A percentile compares a stretch with the other conserved stretches of the same genome.
These are phyloP conservation scores for Pelosia muscerda DNA, from an alignment of 2,888 invertebrate genomes.

Conservation along the genomic window DNA sequence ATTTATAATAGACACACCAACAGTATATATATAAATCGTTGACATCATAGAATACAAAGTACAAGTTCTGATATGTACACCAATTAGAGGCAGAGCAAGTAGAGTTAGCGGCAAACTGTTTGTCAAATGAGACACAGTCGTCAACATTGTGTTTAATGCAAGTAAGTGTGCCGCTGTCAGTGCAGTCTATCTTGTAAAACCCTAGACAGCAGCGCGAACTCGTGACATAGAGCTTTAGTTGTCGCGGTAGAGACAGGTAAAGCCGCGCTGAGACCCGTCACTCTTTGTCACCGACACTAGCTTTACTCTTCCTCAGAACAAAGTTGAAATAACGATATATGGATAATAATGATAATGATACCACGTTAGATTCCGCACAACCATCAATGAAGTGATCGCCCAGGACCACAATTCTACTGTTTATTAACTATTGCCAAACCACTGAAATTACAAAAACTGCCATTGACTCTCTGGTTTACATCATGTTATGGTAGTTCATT, in stretches of 20 bases:
- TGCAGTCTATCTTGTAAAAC: slow-evolving; percentile 51
- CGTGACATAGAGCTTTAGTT: slow-evolving; percentile 57
- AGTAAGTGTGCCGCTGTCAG: slow-evolving; percentile 31
- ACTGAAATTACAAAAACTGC: too few species aligned
- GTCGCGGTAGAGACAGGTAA: slow-evolving; percentile 58
- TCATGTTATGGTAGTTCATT: too few species aligned
- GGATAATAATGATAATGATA: not conserved
- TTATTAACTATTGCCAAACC: too few species aligned
- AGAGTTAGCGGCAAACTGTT: slow-evolving; percentile 3
- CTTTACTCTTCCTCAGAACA: slow-evolving; percentile 25
- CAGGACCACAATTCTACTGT: too few species aligned
- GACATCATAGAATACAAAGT: too few species aligned
- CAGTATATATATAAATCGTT: too few species aligned
- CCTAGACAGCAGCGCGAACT: slow-evolving; percentile 48
- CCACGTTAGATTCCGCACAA: not conserved
- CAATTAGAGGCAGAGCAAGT: too few species aligned
- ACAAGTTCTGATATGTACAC: too few species aligned
- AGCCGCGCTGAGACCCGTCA: slow-evolving; percentile 42
- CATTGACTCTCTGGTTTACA: too few species aligned
- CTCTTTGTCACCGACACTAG: slow-evolving; percentile 31
- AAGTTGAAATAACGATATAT: slow-evolving; percentile 16
- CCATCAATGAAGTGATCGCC: too few species aligned
- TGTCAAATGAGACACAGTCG: not conserved
- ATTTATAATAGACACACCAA: too few species aligned
- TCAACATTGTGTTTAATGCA: slow-evolving; percentile 37